phyloP scores from a whole-genome alignment of 2,888 invertebrate species.

The Noctua janthe region DNA sequence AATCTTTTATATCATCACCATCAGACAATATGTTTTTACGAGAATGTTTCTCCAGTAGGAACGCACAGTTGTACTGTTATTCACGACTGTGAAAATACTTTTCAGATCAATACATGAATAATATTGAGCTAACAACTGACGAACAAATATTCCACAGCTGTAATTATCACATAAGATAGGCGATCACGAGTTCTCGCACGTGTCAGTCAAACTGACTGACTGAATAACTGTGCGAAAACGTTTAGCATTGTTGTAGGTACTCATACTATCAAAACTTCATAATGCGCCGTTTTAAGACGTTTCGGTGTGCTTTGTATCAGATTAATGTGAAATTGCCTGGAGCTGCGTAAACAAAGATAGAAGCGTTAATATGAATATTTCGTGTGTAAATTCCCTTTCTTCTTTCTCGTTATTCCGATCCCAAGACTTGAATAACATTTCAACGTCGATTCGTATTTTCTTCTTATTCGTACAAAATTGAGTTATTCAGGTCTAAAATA shows the following conservation, averaged over 20 bases:
- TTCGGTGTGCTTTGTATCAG: not conserved
- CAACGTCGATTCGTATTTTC: not conserved
- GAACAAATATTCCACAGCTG: conserved; percentile 38
- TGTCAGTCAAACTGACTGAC: conserved; percentile 20
- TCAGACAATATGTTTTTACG: not conserved
- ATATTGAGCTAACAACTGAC: conserved; percentile 1
- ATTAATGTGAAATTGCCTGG: not conserved
- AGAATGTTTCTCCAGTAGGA: not conserved
- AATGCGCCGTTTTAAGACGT: conserved; percentile 17
- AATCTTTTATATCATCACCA: not conserved
- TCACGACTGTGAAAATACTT: not conserved
- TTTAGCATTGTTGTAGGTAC: conserved; percentile 41
- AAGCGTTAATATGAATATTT: not conserved
- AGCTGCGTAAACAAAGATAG: not conserved
- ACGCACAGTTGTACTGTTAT: not conserved
- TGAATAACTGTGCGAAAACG: conserved; percentile 27
- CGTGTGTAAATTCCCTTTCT: not conserved
- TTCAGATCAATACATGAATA: conserved; percentile 2
- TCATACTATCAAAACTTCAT: conserved; percentile 14
- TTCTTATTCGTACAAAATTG: not conserved
- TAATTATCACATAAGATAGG: conserved; percentile 35
- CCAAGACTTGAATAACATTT: not conserved
- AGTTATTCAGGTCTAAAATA: not conserved
- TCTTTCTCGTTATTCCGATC: not conserved
- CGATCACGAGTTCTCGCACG: conserved; percentile 50